phyloP scores from a whole-genome alignment of 1,140 invertebrate species.

The Ptiloglossa arizonensis region DNA sequence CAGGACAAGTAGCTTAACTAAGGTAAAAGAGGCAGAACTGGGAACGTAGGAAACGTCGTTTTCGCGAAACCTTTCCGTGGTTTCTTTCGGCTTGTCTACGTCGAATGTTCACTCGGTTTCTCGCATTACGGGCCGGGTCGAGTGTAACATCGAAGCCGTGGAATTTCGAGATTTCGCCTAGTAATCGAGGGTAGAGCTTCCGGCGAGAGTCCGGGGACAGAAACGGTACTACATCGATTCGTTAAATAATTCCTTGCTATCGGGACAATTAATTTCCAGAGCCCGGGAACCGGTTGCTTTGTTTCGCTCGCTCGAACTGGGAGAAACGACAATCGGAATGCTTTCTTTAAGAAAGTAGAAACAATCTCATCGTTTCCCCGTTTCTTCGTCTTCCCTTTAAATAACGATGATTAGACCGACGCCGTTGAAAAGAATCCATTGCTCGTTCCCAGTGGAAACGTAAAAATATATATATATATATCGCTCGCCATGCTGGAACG shows the following conservation, averaged over 20 bases:
- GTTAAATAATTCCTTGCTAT: conserved; percentile 54
- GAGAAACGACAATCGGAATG: conserved; percentile 56
- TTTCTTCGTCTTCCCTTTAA: neutral
- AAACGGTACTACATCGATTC: conserved; percentile 41
- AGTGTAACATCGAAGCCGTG: conserved; percentile 37
- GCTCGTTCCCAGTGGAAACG: neutral
- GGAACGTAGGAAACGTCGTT: conserved; percentile 3
- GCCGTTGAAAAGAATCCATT: neutral
- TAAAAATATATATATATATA: neutral
- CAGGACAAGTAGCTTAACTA: neutral
- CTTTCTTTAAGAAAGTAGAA: conserved; percentile 30
- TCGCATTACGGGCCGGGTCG: conserved; percentile 37
- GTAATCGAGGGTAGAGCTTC: conserved; percentile 25
- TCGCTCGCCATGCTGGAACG: neutral
- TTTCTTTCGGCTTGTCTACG: conserved; percentile 23
- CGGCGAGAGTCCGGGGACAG: neutral
- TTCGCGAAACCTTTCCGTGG: conserved; percentile 26
- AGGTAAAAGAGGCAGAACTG: conserved; percentile 20
- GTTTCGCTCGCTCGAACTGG: conserved; percentile 64
- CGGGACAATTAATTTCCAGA: conserved; percentile 62
- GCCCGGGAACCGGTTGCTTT: conserved; percentile 36
- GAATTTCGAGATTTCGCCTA: conserved; percentile 54
- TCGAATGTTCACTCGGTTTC: conserved; percentile 24
- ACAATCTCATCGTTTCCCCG: neutral
- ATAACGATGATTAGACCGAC: conserved; percentile 7